A percentile compares a stretch with the other conserved stretches of the same genome.
Evolutionary conservation across 2,888 invertebrate genomes (phyloP).

Genomic region (Morinoia aosen): DNA sequence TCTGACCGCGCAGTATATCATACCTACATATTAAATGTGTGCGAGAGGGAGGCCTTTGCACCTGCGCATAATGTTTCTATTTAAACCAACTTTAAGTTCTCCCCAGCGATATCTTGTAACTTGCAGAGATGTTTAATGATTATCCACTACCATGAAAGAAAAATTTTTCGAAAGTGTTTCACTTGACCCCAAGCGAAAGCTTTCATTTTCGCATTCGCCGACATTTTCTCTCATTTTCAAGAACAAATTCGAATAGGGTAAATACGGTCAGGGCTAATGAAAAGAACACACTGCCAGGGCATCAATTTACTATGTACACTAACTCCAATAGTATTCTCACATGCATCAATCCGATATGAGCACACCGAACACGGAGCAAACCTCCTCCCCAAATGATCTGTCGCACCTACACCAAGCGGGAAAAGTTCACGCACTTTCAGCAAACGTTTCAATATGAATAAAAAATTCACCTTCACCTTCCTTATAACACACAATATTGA

Average conservation of each 20-base stretch:
- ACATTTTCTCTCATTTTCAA: too few species aligned
- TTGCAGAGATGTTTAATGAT: too few species aligned
- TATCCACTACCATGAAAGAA: too few species aligned
- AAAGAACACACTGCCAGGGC: neutral
- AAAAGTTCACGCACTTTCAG: neutral
- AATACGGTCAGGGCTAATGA: neutral
- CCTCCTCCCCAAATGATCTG: neutral
- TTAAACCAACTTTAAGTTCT: too few species aligned
- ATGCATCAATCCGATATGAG: neutral
- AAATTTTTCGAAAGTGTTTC: too few species aligned
- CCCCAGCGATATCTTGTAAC: too few species aligned
- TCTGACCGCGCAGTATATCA: too few species aligned
- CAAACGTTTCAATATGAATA: neutral
- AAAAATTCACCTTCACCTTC: neutral
- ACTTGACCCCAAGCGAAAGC: too few species aligned
- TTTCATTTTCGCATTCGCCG: too few species aligned
- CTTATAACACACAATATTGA: neutral
- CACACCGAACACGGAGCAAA: neutral
- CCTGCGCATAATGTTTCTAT: too few species aligned
- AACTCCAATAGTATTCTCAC: neutral
- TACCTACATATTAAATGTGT: too few species aligned
- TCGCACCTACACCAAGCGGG: neutral
- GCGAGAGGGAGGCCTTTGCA: too few species aligned
- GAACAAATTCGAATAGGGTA: neutral
- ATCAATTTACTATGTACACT: slow-evolving; percentile 38